A percentile compares a stretch with the other conserved stretches of the same genome.
These are phyloP conservation scores for Cynoglossus semilaevis DNA, from an alignment of 2,113 vertebrate species.

Conservation along the genomic window DNA sequence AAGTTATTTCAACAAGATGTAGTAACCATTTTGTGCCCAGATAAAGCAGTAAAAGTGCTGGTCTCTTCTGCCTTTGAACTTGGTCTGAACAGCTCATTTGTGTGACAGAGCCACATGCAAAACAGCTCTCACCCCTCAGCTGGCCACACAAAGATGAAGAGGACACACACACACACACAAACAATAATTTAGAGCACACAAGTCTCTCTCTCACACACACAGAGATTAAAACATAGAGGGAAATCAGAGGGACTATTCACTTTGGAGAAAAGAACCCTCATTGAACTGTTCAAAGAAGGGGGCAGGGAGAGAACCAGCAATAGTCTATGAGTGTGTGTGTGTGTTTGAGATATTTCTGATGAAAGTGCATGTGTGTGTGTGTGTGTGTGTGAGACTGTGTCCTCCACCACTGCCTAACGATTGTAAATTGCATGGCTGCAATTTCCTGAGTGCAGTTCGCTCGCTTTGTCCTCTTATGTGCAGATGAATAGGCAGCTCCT, in stretches of 20 bases:
- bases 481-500: conserved; percentile 76
- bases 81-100: conserved; percentile 45
- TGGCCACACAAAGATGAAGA: conserved; percentile 62
- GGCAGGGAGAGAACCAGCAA: conserved; percentile 56
- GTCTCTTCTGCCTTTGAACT: conserved; percentile 16
- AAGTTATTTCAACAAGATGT: no score
- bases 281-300: conserved; percentile 67
- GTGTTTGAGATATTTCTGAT: conserved; percentile 35
- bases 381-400: conserved; percentile 41
- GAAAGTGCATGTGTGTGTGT: conserved; percentile 41
- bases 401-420: conserved; percentile 51
- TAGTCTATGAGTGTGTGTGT: conserved; percentile 29
- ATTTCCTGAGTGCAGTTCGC: conserved; percentile 66
- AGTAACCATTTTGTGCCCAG: conserved; percentile 2
- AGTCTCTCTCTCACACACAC: conserved; percentile 32
- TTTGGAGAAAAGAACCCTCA: conserved; percentile 63
- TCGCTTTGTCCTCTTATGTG: conserved; percentile 72
- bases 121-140: conserved; percentile 67
- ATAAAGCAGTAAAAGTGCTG: conserved; percentile 13
- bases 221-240: conserved; percentile 23
- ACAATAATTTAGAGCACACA: conserved; percentile 33
- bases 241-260: conserved; percentile 69
- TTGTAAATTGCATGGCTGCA: conserved; percentile 66
- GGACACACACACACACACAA: conserved; percentile 32
- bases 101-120: conserved; percentile 52